Base-by-base conservation (phyloP, 2,888 invertebrate species). In the Hipparchia semele region DNA sequence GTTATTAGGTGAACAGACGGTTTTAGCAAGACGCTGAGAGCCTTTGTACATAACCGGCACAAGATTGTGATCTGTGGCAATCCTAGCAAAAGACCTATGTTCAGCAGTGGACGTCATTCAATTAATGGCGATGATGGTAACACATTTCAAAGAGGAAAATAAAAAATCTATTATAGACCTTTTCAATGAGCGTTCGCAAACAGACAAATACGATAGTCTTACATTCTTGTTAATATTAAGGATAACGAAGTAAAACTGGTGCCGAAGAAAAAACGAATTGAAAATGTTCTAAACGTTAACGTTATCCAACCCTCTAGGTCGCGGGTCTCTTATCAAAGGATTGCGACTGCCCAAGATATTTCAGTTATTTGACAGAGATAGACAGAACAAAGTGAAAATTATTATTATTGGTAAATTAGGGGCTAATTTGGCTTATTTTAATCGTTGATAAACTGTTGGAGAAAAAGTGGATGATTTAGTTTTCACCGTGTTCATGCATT, bases 311-410 rank as follows among this genome's bases (percentile, higher is more conserved):
- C 13, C 56, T 56, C 12, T 12, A 23, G 9, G 6, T 10, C 64
- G 9, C 46, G 64, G 46, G 64, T 64, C 70, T 61, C 68, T 73
- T 73, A 62, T 70, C 60, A 70, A 69, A 72, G 70, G 72, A 71
- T 74, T 72, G 71, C 73, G n/a, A 46, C 56, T n/a, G 56, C 6
- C 56, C 7, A 13, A 56, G 56, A 56, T 56, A 13, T 56, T 56
- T 13, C n/a, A 56, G 7, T 13, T 7, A 13, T 54, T 54, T 13
- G 7, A 13, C 13, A 13, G 13, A 56, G 6, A 56, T 7, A 13
- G 54, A 54, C 6, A 54, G 1, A n/a, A 54, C 5, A 5, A n/a
- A 54, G n/a, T 6, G 39, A 39, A 39, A 39, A 7, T 0, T 13
- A 13, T n/a, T 13, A 13, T n/a, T 6, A 56, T n/a, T n/a, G n/a